phyloP scores from a whole-genome alignment of 30 jellyfish, hydroid and myxozoan genomes.

The Aurelia aurita region DNA sequence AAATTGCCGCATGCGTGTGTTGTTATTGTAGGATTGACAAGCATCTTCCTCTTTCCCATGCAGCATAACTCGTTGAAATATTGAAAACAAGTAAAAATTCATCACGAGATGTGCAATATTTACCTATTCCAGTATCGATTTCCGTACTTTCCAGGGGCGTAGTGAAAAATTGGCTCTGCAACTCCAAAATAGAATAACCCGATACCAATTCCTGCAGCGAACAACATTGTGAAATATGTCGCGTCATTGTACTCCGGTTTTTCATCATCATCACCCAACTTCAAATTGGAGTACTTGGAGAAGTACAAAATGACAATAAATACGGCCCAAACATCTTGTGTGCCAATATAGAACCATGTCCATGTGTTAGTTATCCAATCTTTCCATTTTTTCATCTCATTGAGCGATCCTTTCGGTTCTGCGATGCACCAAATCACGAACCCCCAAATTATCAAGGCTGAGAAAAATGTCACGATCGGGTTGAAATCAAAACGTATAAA shows the following conservation, averaged over 20 bases:
- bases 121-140: constrained; percentile 94
- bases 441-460: constrained; percentile 89
- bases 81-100: too few relatives aligned
- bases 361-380: constrained; percentile 86
- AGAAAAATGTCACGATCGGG: constrained; percentile 78
- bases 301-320: constrained; percentile 82
- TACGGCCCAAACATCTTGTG: constrained; percentile 95
- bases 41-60: too few relatives aligned
- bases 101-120: not conserved
- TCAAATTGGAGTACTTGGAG: constrained; percentile 80
- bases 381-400: constrained; percentile 62
- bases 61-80: too few relatives aligned
- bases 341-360: constrained; percentile 97
- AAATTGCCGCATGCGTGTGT: too few relatives aligned
- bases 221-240: constrained; percentile 90
- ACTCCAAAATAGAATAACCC: constrained; percentile 96
- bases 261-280: constrained; percentile 88
- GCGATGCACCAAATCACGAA: constrained; percentile 85
- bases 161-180: constrained; percentile 91
- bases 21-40: too few relatives aligned
- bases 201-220: constrained; percentile 94
- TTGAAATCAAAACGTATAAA: constrained; percentile 70
- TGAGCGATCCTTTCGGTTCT: constrained; percentile 58
- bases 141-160: constrained; percentile 73
- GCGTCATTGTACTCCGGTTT: constrained; percentile 89